Conservation (phyloP, 37 sponge, comb jelly and placozoan genomes). For the Spongilla lacustris region DNA sequence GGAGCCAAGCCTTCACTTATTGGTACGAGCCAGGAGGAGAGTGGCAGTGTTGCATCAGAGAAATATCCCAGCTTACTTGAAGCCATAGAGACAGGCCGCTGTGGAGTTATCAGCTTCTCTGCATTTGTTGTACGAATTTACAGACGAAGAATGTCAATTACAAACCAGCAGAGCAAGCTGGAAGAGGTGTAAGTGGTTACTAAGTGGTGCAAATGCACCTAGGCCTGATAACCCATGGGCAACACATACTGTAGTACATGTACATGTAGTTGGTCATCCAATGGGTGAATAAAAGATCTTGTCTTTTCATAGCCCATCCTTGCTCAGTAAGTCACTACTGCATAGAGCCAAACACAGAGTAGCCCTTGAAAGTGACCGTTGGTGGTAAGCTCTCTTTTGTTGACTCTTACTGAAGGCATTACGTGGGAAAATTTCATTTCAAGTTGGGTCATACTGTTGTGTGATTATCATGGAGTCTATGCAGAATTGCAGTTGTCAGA, state of each 20-base stretch:
- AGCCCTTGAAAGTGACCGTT: background rate
- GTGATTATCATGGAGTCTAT: background rate
- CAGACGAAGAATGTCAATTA: background rate
- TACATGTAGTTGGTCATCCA: background rate
- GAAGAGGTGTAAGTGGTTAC: background rate
- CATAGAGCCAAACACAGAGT: background rate
- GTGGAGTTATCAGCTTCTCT: constrained; percentile 5
- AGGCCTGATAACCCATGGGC: no score
- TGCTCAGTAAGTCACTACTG: background rate
- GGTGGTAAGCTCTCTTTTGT: background rate
- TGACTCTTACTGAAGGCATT: no score
- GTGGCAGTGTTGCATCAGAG: background rate
- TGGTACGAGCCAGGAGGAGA: background rate
- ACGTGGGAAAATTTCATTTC: no score
- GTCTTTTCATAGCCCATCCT: background rate
- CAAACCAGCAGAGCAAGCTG: background rate
- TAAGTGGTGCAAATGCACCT: background rate
- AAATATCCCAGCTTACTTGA: constrained; percentile 9
- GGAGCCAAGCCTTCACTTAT: background rate
- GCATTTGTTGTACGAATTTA: constrained; percentile 17
- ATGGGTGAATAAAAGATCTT: no score
- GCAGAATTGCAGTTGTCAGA: background rate
- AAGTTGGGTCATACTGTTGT: background rate
- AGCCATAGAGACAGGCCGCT: constrained; percentile 3
- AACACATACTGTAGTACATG: background rate